Evolutionary conservation across 2,888 invertebrate genomes (phyloP).

Genomic region (Galeruca laticollis): DNA sequence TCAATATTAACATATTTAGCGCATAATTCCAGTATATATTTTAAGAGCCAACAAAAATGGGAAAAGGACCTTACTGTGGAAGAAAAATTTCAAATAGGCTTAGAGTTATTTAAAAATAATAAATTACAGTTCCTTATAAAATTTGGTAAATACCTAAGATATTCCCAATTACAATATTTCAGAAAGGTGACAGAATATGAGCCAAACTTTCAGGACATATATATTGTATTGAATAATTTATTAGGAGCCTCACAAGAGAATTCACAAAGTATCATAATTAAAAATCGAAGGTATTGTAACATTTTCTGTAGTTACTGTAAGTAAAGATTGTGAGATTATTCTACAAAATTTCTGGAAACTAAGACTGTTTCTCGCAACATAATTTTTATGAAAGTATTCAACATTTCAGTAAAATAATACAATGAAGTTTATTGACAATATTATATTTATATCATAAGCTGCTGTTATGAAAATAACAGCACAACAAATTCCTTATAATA

Average conservation of each 20-base stretch:
- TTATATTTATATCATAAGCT: too few species aligned
- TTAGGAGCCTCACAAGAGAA: conserved; percentile 65
- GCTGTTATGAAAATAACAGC: too few species aligned
- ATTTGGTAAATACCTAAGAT: conserved; percentile 79
- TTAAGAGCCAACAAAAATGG: conserved; percentile 86
- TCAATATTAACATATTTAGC: conserved; percentile 75
- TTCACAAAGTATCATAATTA: conserved; percentile 70
- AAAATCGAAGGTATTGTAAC: conserved; percentile 72
- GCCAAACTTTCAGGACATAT: conserved; percentile 70
- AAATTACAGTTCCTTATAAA: conserved; percentile 79
- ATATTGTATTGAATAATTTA: conserved; percentile 75
- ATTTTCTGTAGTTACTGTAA: neutral
- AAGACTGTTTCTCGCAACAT: too few species aligned
- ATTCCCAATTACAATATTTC: conserved; percentile 80
- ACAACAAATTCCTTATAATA: too few species aligned
- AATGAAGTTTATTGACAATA: too few species aligned
- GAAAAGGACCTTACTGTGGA: conserved; percentile 78
- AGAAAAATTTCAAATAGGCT: conserved; percentile 80
- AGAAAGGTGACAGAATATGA: conserved; percentile 62
- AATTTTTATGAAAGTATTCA: too few species aligned
- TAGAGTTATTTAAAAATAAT: conserved; percentile 74
- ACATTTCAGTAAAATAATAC: too few species aligned
- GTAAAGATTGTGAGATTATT: neutral
- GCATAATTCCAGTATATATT: conserved; percentile 73
- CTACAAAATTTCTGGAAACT: neutral